A percentile compares a stretch with the other conserved stretches of the same genome.
phyloP scores from a whole-genome alignment of 2,113 vertebrate genomes.

The Formicarius rufipectus region DNA sequence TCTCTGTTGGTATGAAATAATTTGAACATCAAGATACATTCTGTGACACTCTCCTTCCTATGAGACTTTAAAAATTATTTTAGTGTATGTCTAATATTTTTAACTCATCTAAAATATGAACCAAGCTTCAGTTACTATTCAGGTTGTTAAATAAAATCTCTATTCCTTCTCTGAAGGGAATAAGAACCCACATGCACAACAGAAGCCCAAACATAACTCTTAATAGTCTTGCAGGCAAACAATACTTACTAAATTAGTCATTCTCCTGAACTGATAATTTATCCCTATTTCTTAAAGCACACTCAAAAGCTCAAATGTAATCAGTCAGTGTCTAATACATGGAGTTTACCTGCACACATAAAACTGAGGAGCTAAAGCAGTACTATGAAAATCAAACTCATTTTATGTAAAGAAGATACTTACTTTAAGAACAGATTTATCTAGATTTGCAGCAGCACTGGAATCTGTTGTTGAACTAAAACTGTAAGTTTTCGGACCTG shows the following conservation, averaged over 20 bases:
- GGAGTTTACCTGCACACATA: not conserved
- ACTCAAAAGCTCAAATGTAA: not conserved
- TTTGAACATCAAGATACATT: not conserved
- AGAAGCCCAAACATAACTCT: not conserved
- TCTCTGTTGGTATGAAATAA: not conserved
- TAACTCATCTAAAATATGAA: not conserved
- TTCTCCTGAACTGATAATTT: not conserved
- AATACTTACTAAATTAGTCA: not conserved
- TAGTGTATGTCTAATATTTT: not conserved
- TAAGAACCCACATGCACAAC: not conserved
- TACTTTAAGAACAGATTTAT: constrained; percentile 93
- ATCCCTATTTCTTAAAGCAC: not conserved
- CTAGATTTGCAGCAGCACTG: constrained; percentile 73
- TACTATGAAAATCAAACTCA: not conserved
- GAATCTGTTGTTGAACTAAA: constrained; percentile 84
- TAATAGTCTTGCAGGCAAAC: not conserved
- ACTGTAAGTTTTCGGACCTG: constrained; percentile 96
- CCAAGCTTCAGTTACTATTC: not conserved
- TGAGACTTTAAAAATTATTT: not conserved
- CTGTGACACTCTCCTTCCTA: not conserved
- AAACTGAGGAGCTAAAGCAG: not conserved
- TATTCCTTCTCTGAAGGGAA: not conserved
- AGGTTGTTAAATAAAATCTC: not conserved
- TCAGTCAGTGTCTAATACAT: not conserved
- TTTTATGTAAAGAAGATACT: constrained; percentile 26